These are phyloP conservation scores for Sarcoramphus papa DNA, from an alignment of 2,797 vertebrate species.

Conservation along the genomic window DNA sequence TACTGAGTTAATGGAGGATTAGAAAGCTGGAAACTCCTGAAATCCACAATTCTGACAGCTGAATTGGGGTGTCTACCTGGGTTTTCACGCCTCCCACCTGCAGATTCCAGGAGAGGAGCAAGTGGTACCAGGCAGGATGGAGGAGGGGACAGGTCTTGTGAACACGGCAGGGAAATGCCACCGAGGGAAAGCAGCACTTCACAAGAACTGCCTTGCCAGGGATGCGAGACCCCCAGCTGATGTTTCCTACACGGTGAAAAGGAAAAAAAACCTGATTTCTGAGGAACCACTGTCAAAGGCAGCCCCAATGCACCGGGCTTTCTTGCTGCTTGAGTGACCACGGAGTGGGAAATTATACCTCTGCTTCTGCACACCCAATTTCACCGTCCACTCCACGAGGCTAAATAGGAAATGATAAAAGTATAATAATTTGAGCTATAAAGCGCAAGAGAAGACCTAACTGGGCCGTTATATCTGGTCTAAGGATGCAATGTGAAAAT, in stretches of 20 bases:
- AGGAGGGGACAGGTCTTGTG: neutral
- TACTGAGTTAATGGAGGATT: neutral
- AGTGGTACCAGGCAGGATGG: neutral
- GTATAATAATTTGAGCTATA: neutral
- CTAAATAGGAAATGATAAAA: neutral
- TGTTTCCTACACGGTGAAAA: neutral
- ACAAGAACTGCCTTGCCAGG: neutral
- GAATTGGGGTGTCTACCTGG: neutral
- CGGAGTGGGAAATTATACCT: neutral
- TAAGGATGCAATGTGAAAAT: neutral
- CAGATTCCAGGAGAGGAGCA: neutral
- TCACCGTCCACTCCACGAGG: neutral
- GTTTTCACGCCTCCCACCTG: neutral
- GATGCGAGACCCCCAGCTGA: neutral
- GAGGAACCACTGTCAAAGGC: neutral
- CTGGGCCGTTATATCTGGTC: neutral
- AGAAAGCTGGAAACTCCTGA: neutral
- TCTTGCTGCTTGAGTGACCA: neutral
- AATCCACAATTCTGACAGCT: neutral
- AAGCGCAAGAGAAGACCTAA: neutral
- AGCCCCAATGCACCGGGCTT: neutral
- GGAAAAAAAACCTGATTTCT: neutral
- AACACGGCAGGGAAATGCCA: fast-evolving
- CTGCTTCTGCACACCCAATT: neutral
- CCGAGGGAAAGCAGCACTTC: neutral